Percentiles rank a stretch among this genome's conserved stretches.
Evolutionary conservation across 2,888 invertebrate genomes (phyloP).

Genomic region (Empis stercorea): DNA sequence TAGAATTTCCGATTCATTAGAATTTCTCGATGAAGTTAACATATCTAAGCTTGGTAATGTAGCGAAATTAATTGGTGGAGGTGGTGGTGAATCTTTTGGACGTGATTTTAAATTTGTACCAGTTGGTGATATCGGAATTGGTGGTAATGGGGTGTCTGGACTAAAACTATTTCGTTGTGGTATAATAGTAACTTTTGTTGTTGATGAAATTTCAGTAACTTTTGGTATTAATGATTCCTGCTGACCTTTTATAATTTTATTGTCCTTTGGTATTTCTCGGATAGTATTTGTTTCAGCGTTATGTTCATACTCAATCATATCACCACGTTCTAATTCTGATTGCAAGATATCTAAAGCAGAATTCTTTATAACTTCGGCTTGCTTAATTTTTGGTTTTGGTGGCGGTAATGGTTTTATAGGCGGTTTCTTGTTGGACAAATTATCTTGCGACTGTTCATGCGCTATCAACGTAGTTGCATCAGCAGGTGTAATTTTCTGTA

Average conservation of each 20-base stretch:
- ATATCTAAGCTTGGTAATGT: constrained; percentile 25
- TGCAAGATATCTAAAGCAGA: constrained; percentile 31
- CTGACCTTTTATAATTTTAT: not conserved
- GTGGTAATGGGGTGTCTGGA: constrained; percentile 14
- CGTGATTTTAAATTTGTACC: constrained; percentile 19
- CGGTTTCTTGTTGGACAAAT: constrained; percentile 18
- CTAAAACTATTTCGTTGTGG: constrained; percentile 6
- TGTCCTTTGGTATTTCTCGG: constrained; percentile 19
- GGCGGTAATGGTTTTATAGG: constrained; percentile 22
- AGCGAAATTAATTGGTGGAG: constrained; percentile 32
- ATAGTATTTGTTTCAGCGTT: constrained; percentile 32
- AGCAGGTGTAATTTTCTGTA: too few relatives aligned
- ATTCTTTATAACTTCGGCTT: constrained; percentile 30
- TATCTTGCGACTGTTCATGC: constrained; percentile 18
- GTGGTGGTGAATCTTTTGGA: constrained; percentile 33
- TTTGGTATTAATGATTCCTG: too few relatives aligned
- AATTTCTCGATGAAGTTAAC: constrained; percentile 9
- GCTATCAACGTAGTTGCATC: constrained; percentile 14
- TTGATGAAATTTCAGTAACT: not conserved
- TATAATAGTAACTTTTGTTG: too few relatives aligned
- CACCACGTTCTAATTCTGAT: constrained; percentile 32
- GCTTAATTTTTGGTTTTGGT: constrained; percentile 30
- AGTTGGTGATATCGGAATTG: constrained; percentile 17
- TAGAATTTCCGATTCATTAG: constrained; percentile 24
- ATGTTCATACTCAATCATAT: constrained; percentile 34